Evolutionary conservation across 1,140 invertebrate species (phyloP).

Genomic region (Caenorhabditis brenneri): DNA sequence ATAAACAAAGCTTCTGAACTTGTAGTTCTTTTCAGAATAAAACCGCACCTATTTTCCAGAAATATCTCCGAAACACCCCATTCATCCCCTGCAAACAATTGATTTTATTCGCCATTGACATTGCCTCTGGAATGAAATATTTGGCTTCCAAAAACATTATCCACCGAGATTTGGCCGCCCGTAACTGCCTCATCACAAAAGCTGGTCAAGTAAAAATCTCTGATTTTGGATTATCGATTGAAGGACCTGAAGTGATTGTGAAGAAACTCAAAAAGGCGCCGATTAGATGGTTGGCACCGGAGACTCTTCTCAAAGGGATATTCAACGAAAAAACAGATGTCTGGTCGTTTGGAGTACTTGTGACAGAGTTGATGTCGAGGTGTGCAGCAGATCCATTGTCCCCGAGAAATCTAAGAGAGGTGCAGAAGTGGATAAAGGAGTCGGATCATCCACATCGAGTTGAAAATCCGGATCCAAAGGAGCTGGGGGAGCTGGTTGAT

Average conservation of each 20-base stretch:
- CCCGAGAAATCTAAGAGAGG: not conserved
- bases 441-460: not conserved
- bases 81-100: conserved; percentile 33
- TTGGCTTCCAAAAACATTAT: conserved; percentile 78
- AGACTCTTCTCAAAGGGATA: conserved; percentile 91
- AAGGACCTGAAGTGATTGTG: not conserved
- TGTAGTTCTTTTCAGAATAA: not conserved
- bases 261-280: conserved; percentile 69
- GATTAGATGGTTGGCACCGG: conserved; percentile 86
- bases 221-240: conserved; percentile 59
- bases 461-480: not conserved
- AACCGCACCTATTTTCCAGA: not conserved
- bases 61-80: not conserved
- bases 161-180: conserved; percentile 49
- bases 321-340: conserved; percentile 96
- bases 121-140: conserved; percentile 94
- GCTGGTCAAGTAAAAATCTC: conserved; percentile 55
- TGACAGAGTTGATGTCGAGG: conserved; percentile 54
- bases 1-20: no score
- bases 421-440: conserved; percentile 16
- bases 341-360: conserved; percentile 76
- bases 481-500: not conserved
- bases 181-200: conserved; percentile 57
- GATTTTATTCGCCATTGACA: conserved; percentile 81
- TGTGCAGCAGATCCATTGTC: conserved; percentile 6